These are phyloP conservation scores for Nephrotoma appendiculata DNA, from an alignment of 2,888 invertebrate genomes.

Conservation along the genomic window DNA sequence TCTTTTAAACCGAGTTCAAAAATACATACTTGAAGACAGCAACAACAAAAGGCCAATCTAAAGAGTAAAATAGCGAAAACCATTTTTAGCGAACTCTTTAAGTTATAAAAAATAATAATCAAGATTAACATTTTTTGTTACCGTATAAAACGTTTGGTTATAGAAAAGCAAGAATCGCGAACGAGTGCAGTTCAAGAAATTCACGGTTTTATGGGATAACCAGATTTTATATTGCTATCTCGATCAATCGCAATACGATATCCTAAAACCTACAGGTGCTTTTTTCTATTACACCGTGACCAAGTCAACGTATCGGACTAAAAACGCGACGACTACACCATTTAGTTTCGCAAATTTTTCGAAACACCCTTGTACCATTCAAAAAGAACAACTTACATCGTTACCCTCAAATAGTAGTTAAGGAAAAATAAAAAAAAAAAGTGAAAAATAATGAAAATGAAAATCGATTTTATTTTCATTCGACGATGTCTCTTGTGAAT, in stretches of 20 bases:
- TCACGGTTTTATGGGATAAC: background rate
- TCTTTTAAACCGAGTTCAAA: background rate
- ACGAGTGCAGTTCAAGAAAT: background rate
- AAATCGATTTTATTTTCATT: background rate
- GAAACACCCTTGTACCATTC: background rate
- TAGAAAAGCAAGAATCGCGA: background rate
- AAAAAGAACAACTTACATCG: background rate
- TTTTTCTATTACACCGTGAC: too few relatives aligned
- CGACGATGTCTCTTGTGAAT: background rate
- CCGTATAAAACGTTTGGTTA: background rate
- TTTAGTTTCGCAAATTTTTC: background rate
- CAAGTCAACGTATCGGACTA: too few relatives aligned
- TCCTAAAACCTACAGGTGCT: too few relatives aligned
- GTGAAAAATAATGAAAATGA: background rate
- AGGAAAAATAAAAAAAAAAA: background rate
- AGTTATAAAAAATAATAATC: background rate
- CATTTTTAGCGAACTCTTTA: too few relatives aligned
- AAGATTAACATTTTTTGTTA: background rate
- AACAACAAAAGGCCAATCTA: background rate
- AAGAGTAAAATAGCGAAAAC: background rate
- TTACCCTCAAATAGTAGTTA: background rate
- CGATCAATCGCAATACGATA: too few relatives aligned
- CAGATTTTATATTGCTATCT: too few relatives aligned
- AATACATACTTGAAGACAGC: background rate
- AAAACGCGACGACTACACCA: too few relatives aligned